A percentile compares a stretch with the other conserved stretches of the same genome.
Evolutionary conservation across 2,888 invertebrate species (phyloP).

Genomic region (Luperina testacea): DNA sequence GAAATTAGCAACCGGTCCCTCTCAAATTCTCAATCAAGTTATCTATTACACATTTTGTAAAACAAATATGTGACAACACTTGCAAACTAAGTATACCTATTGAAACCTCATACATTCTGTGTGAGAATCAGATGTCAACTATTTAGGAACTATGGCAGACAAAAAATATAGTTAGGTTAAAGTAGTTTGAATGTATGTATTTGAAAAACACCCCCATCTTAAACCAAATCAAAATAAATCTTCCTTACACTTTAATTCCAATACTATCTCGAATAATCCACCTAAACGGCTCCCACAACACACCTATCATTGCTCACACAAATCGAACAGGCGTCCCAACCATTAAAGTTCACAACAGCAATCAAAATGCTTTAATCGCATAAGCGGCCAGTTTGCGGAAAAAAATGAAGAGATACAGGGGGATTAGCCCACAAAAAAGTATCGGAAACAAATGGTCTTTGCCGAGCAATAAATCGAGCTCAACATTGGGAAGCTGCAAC

Average conservation of each 20-base stretch:
- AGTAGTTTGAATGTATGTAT: neutral
- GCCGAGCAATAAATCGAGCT: conserved; percentile 85
- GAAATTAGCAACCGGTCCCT: neutral
- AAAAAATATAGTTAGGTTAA: neutral
- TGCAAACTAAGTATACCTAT: too few relatives aligned
- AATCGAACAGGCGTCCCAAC: conserved; percentile 53
- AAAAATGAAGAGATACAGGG: conserved; percentile 68
- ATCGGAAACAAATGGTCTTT: conserved; percentile 82
- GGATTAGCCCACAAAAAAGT: conserved; percentile 80
- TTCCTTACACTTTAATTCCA: neutral
- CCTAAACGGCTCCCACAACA: neutral
- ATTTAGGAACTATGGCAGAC: neutral
- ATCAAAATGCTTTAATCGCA: conserved; percentile 53
- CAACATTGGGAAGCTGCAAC: conserved; percentile 84
- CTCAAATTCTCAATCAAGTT: neutral
- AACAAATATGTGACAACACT: neutral
- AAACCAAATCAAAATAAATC: neutral
- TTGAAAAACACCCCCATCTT: neutral
- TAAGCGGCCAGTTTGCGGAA: conserved; percentile 56
- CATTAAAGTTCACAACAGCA: conserved; percentile 39
- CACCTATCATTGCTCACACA: conserved; percentile 49
- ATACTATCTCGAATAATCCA: neutral
- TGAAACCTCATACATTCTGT: neutral
- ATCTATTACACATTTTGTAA: neutral
- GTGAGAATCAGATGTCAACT: neutral